Base-by-base conservation (phyloP, 2,797 vertebrate genomes). In the Aeoliscus strigatus region DNA sequence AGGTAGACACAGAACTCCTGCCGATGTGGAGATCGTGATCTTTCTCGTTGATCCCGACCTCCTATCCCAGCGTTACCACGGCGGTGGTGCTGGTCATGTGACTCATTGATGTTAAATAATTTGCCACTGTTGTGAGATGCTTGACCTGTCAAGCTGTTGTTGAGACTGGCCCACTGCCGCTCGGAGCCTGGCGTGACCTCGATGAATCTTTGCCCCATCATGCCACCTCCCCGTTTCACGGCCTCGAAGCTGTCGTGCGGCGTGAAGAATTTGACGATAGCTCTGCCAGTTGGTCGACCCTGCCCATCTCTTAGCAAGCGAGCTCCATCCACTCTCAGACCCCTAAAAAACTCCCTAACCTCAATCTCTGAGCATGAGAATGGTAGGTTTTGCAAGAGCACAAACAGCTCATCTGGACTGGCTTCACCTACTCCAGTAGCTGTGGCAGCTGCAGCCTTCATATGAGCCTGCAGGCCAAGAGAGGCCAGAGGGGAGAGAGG, bases 161-260 rank as follows among this genome's bases (percentile, higher is more conserved):
- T 81, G 60, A 91, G 73, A 42, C 70, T 71, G 15, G 61, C 66
- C 96, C 96, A 98, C 39, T 98, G 94, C 44, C 92, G 91, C 71
- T 98, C 96, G 63, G 93, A 92, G 16, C 93, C 89, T 32, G 94
- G 94, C 44, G 82, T 87, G 63, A 99, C 89, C 80, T 98, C 95
- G 59, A 98, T 90, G 75, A 92, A 98, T 62, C 94, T 89, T 80
- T 98, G 94, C 65, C 95, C 95, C 87, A 98, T 91, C 87, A 97
- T 90, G 78, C 92, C 94, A 70, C 92, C 87, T 58, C 94, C 94
- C 45, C 93, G 82, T 69, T 95, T 97, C 51, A 96, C 84, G 51
- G 95, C 93, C 87, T 98, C 96, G 81, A 92, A 96, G 0, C 93
- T 92, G 70, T 98, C 96, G 79, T 96, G 96, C 41, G 93, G 93